A percentile compares a stretch with the other conserved stretches of the same genome.
Conservation (phyloP, 2,888 invertebrate genomes). For the Tenthredo distinguenda region DNA sequence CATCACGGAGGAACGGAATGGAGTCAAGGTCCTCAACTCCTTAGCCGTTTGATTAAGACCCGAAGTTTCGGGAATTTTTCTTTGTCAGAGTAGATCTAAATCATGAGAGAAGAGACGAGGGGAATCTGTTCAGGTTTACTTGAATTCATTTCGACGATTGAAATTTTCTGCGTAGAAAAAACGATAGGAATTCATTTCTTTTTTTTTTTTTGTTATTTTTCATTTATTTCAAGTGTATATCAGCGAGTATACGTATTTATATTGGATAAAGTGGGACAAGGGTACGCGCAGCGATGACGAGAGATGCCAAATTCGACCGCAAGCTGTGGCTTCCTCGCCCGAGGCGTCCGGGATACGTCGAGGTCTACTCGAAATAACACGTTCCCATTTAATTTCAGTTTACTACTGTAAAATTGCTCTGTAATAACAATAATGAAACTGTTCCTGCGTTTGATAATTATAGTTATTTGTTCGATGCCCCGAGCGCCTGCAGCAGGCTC, state of each 20-base stretch:
- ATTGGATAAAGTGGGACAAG: not conserved
- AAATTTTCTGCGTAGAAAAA: not conserved
- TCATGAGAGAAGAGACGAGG: not conserved
- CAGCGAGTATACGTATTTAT: constrained; percentile 3
- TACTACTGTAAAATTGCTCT: constrained; percentile 75
- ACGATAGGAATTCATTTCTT: not conserved
- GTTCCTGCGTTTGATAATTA: constrained; percentile 64
- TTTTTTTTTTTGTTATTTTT: not conserved
- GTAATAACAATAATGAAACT: constrained; percentile 71
- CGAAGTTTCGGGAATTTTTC: not conserved
- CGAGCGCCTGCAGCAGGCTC: constrained; percentile 2
- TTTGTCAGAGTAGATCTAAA: not conserved
- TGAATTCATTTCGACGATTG: not conserved
- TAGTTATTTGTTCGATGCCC: constrained; percentile 64
- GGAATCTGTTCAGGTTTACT: not conserved
- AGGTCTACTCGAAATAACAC: constrained; percentile 67
- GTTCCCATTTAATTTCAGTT: constrained; percentile 73
- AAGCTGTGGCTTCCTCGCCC: constrained; percentile 57
- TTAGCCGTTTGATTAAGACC: constrained; percentile 8
- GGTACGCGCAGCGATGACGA: constrained; percentile 32
- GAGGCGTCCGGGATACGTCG: constrained; percentile 51
- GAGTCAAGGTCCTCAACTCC: constrained; percentile 24
- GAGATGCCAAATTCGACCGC: constrained; percentile 22
- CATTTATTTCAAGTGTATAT: not conserved
- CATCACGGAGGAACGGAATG: not conserved